Evolutionary conservation across 2,113 vertebrate genomes (phyloP), one percentile per base, ranked within the genome.

Genomic region (Mesembrinibis cayennensis): DNA sequence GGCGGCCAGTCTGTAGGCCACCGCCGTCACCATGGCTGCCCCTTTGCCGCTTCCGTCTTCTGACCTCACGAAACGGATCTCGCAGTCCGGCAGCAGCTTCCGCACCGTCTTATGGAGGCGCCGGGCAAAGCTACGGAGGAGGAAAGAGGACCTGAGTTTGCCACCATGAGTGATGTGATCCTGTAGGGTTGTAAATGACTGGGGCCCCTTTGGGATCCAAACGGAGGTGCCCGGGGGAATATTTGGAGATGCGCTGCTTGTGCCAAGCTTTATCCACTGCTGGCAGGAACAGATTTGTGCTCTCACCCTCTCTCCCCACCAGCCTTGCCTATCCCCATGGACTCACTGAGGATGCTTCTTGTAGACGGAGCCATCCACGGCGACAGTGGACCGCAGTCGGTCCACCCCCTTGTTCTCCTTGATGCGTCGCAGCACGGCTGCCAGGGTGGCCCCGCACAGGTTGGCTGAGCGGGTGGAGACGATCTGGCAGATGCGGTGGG

Each of bases 311-410:
- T 14, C 32, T 38, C 25, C 25, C 65, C 11, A 3, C 30, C 4
- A 11, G 18, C 56, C 71, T 38, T 10, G 19, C 32, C 45, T 4
- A 22, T 21, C 59, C 16, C 13, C 0, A 1, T 0, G 1, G 10
- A 98, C 99, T 99, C 97, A 99, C 99, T 99, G 99, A 0, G 99
- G 99, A 76, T 99, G 99, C 74, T 99, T 99, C 96, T 99, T 99
- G 98, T 99, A 99, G 77, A 99, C 99, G 0, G 99, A 99, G 34
- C 99, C 99, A 0, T 99, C 99, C 2, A 99, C 99, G 1, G 98
- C 99, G 0, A 99, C 95, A 1, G 99, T 99, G 83, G 98, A 99
- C 11, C 99, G 98, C 89, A 99, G 96, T 32, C 98, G 95, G 7
- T 99, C 99, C 3, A 98, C 95, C 0, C 99, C 98, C 95, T 99